Evolutionary conservation across 1,140 invertebrate genomes (phyloP).

Genomic region (Rhopalosiphum maidis): DNA sequence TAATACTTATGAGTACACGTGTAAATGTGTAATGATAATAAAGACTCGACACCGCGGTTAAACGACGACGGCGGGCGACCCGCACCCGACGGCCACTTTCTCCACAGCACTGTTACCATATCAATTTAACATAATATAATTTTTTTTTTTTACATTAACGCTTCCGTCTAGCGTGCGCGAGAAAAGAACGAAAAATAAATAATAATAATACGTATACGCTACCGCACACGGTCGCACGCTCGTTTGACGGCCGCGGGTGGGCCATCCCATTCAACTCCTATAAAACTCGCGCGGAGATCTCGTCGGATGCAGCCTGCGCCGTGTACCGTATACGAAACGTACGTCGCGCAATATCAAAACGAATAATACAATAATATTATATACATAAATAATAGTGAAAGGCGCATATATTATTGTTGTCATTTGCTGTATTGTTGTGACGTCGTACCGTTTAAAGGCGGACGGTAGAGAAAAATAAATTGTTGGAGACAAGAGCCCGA

Average conservation of each 20-base stretch:
- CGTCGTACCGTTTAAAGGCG: background rate
- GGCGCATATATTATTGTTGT: background rate
- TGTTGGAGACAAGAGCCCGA: background rate
- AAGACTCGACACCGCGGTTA: background rate
- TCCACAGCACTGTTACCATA: background rate
- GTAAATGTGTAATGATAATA: background rate
- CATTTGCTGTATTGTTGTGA: background rate
- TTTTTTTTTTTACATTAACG: background rate
- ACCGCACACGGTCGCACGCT: background rate
- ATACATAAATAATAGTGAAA: background rate
- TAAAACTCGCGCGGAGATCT: background rate
- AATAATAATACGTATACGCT: background rate
- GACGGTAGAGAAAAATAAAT: background rate
- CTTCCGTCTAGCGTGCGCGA: background rate
- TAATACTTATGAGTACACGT: background rate
- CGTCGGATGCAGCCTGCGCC: background rate
- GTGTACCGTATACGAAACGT: background rate
- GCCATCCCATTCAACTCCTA: background rate
- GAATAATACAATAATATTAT: background rate
- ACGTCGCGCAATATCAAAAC: background rate
- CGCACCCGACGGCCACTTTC: background rate
- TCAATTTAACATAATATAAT: background rate
- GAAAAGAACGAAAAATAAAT: background rate
- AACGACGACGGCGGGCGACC: background rate
- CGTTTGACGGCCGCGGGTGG: background rate